These are phyloP conservation scores for Ramphastos sulfuratus DNA, from an alignment of 2,113 vertebrate genomes.

Conservation along the genomic window DNA sequence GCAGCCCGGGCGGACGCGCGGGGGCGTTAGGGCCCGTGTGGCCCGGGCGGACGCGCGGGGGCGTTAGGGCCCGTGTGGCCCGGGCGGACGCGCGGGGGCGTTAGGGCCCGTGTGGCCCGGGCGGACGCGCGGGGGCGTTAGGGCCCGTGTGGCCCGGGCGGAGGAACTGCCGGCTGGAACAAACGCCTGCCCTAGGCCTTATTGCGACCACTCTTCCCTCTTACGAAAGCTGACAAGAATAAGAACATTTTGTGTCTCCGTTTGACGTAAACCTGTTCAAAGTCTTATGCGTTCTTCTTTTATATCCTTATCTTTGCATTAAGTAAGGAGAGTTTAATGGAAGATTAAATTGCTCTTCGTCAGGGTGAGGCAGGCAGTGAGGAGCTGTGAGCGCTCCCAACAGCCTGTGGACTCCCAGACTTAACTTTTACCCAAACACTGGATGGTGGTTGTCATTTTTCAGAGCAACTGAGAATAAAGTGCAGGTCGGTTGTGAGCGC, in stretches of 20 bases:
- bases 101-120: background rate
- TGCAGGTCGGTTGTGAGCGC: background rate
- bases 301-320: background rate
- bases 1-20: too few relatives aligned
- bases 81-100: too few relatives aligned
- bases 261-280: background rate
- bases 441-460: background rate
- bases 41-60: background rate
- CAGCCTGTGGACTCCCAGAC: background rate
- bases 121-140: too few relatives aligned
- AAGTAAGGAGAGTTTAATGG: background rate
- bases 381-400: background rate
- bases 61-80: background rate
- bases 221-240: background rate
- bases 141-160: background rate
- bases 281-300: background rate
- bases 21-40: too few relatives aligned
- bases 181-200: background rate
- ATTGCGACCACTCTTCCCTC: rapidly evolving
- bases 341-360: background rate
- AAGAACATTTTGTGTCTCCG: background rate
- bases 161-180: too few relatives aligned
- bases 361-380: background rate
- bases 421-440: background rate
- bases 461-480: background rate